Evolutionary conservation across 2,888 invertebrate species (phyloP).

Genomic region (Pandemis cinnamomeana): DNA sequence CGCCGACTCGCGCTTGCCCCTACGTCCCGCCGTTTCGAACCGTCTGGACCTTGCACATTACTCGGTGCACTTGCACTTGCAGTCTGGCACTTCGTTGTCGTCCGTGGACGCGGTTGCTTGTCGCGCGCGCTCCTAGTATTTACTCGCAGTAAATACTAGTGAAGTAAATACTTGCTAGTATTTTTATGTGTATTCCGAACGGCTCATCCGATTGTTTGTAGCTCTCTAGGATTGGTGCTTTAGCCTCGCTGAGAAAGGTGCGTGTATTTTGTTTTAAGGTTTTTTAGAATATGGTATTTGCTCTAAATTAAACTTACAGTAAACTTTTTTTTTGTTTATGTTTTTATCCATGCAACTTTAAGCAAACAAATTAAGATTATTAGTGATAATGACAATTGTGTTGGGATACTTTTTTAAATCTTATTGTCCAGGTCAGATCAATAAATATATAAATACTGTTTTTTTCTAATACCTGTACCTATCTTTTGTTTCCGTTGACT

Average conservation of each 20-base stretch:
- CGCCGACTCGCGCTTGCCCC: constrained; percentile 12
- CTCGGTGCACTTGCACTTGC: constrained; percentile 29
- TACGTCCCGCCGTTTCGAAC: constrained; percentile 9
- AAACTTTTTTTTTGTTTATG: too few relatives aligned
- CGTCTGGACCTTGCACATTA: constrained; percentile 31
- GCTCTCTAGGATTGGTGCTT: constrained; percentile 21
- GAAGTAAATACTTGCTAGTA: constrained; percentile 13
- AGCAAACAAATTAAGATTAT: too few relatives aligned
- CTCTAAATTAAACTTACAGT: neutral
- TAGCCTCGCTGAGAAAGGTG: constrained; percentile 26
- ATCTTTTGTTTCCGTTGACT: too few relatives aligned
- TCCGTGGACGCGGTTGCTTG: constrained; percentile 34
- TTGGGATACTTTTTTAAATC: too few relatives aligned
- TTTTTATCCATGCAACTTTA: too few relatives aligned
- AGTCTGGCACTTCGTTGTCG: constrained; percentile 28
- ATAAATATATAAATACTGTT: too few relatives aligned
- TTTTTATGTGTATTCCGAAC: neutral
- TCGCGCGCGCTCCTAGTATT: constrained; percentile 38
- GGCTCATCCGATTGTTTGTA: constrained; percentile 27
- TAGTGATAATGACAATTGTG: too few relatives aligned
- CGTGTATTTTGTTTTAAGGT: constrained; percentile 10
- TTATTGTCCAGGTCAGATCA: too few relatives aligned
- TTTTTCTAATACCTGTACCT: too few relatives aligned
- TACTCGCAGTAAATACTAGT: constrained; percentile 3
- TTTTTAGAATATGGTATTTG: neutral